A percentile compares a stretch with the other conserved stretches of the same genome.
These are phyloP conservation scores for Stichopus chloronotus DNA, from an alignment of 35 echinoderm and acorn worm species.

Conservation along the genomic window DNA sequence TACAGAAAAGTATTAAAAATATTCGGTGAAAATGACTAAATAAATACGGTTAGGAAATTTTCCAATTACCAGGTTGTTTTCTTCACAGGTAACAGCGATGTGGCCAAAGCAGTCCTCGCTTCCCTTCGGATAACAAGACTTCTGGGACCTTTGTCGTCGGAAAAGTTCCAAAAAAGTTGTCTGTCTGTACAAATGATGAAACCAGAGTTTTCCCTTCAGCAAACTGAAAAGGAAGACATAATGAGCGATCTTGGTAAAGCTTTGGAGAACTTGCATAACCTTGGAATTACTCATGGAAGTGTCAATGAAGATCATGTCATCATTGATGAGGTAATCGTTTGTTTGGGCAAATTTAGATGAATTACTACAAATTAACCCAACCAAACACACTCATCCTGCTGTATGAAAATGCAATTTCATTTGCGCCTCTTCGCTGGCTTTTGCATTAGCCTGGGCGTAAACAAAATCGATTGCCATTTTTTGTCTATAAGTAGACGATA, in stretches of 20 bases:
- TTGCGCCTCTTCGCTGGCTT: too few species aligned
- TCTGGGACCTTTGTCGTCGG: neutral
- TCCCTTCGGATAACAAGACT: slow-evolving; percentile 1
- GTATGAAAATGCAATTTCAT: too few species aligned
- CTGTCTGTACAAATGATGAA: neutral
- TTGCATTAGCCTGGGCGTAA: too few species aligned
- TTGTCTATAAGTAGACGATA: too few species aligned
- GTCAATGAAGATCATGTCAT: slow-evolving; percentile 23
- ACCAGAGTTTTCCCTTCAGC: neutral
- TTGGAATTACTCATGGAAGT: neutral
- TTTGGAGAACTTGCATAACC: slow-evolving; percentile 5
- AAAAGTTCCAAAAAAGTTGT: neutral
- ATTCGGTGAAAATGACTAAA: too few species aligned
- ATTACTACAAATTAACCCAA: too few species aligned
- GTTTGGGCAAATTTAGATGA: too few species aligned
- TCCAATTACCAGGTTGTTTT: neutral
- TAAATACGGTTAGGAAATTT: too few species aligned
- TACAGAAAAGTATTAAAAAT: too few species aligned
- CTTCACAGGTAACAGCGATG: neutral
- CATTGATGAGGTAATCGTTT: slow-evolving; percentile 25
- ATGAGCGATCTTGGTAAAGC: slow-evolving; percentile 16
- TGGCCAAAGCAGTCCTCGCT: neutral
- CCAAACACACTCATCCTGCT: too few species aligned
- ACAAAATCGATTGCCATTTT: too few species aligned
- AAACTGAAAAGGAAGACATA: neutral